phyloP scores from a whole-genome alignment of 2,797 vertebrate species.

The Trachops cirrhosus region DNA sequence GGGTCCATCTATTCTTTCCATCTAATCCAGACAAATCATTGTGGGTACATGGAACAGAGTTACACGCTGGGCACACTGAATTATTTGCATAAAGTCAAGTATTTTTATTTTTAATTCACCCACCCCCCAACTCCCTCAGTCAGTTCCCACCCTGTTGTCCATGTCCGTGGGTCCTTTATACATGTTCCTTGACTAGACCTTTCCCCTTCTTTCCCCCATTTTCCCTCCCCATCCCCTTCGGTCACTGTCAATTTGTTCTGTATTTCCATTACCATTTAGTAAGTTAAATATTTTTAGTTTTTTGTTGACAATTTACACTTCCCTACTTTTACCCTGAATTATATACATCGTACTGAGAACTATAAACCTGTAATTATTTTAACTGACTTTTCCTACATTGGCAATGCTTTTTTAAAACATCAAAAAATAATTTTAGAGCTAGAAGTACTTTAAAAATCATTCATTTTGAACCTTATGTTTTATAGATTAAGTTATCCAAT shows the following conservation, averaged over 20 bases:
- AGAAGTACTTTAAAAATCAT: neutral
- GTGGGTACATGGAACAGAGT: neutral
- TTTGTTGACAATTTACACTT: neutral
- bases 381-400: slow-evolving; percentile 1
- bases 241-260: too few species aligned
- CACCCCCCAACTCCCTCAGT: too few species aligned
- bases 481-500: neutral
- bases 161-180: too few species aligned
- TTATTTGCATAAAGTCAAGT: slow-evolving; percentile 17
- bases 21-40: neutral
- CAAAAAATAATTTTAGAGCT: neutral
- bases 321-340: neutral
- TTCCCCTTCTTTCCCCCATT: too few species aligned
- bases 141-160: too few species aligned
- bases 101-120: neutral
- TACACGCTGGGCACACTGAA: neutral
- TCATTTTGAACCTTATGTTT: neutral
- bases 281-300: neutral
- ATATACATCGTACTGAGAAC: neutral
- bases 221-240: too few species aligned
- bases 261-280: neutral
- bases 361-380: neutral
- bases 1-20: slow-evolving; percentile 2
- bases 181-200: too few species aligned
- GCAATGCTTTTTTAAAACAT: neutral